Evolutionary conservation across 2,113 vertebrate genomes (phyloP), one percentile per base, ranked within the genome.

Genomic region (Megalops atlanticus): DNA sequence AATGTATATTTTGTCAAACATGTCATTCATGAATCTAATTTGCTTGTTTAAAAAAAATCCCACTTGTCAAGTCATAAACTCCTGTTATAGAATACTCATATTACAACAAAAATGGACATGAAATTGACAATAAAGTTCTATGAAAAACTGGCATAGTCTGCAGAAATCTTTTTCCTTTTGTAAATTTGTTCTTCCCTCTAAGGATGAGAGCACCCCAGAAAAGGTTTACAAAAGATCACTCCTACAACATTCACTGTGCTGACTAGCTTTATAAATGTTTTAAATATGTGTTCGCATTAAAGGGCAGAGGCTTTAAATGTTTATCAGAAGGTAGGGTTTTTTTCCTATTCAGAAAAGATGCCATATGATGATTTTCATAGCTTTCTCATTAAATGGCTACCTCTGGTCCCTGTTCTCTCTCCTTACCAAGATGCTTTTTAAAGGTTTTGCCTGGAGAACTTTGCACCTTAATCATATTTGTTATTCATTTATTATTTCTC

Each of bases 391-490:
- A 27, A 45, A 74, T 45, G 10, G 39, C 73, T 74, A 41, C 41
- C 40, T 45, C 73, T 43, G 6, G 14, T 31, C 41, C 24, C 21
- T 74, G n/a, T 21, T 43, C 15, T 72, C 2, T 43, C 21, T n/a
- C n/a, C n/a, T n/a, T n/a, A n/a, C 24, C 45, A 7, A 27, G 10
- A 45, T 24, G 38, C 8, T 31, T 3, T 74, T 45, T 39, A 45
- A n/a, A 43, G 18, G 45, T 74, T 74, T 39, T 31, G 31, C 58
- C 58, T 64, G 11, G 31, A 36, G 38, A 40, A 24, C 40, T 74
- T 41, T 74, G 73, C 73, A 74, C 73, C 73, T 74, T 45, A 43
- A 41, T n/a, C 27, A 8, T 74, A 41, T 45, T 43, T 74, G 21
- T 3, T 31, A 2, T n/a, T n/a, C 43, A 45, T 45, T 24, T 36